Evolutionary conservation across 2,888 invertebrate genomes (phyloP), one percentile per base, ranked within the genome.

Genomic region (Sphinx pinastri): DNA sequence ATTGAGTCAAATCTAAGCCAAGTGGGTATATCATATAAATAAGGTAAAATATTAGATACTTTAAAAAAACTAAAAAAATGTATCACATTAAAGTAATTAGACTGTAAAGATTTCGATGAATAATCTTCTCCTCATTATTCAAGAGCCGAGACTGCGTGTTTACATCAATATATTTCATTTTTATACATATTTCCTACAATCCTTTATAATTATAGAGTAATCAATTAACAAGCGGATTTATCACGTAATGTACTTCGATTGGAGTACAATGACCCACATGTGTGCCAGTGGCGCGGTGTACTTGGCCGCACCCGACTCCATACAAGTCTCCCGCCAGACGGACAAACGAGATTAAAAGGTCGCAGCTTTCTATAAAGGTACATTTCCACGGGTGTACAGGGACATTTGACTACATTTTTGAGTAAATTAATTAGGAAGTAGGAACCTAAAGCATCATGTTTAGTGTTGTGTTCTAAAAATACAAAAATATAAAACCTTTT

Each of bases 281-380:
- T 88, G 79, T 84, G 88, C 79, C 83, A 91, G 83, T 91, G 82
- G 88, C 81, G 79, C 90, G 80, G 79, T 79, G 73, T 88, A 90
- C 88, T 86, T 82, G 82, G 79, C 78, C 76, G 77, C 78, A 77
- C 70, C 72, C 74, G 74, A 71, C 70, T 45, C 38, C 58, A 52
- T 72, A 75, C 73, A 19, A 19, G 73, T 71, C 72, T 76, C 72
- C 73, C 74, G 74, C 77, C 77, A 75, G 71, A 75, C 75, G 79
- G 78, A 79, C 78, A 73, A 75, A 74, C 71, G 63, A 70, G 76
- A 79, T 63, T 63, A 63, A 73, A 72, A 71, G 66, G 68, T 68
- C 72, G 59, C 73, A 76, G 72, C 82, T 83, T 83, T 83, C 83
- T 83, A 79, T 76, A 71, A 73, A 73, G 71, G 69, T 67, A 68